Conservation (phyloP, 2,888 invertebrate genomes). For the Apeira syringaria region DNA sequence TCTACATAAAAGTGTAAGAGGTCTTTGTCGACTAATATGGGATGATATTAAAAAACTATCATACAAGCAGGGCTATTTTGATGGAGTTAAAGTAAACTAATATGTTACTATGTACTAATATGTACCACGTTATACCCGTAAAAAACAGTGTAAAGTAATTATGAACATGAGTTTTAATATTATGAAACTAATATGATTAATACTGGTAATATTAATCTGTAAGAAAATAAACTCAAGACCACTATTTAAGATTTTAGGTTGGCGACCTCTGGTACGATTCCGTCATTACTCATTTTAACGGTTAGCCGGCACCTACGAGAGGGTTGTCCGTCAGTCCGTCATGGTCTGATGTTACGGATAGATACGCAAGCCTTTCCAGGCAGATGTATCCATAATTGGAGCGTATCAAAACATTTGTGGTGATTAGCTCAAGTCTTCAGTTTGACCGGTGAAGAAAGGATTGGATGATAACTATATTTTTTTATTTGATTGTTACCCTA, state of each 20-base stretch:
- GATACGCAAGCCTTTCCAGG: conserved; percentile 57
- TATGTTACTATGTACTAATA: too few species aligned
- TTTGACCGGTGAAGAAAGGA: conserved; percentile 19
- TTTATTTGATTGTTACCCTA: conserved; percentile 2
- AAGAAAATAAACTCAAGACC: too few species aligned
- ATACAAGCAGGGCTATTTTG: too few species aligned
- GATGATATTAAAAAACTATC: too few species aligned
- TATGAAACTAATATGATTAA: too few species aligned
- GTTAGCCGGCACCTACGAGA: conserved; percentile 67
- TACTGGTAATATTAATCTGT: too few species aligned
- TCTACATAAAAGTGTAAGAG: too few species aligned
- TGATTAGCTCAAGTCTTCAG: conserved; percentile 29
- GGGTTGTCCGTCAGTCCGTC: conserved; percentile 57
- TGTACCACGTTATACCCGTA: too few species aligned
- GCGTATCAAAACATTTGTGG: conserved; percentile 78
- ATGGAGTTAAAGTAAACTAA: too few species aligned
- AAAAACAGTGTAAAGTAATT: too few species aligned
- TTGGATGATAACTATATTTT: conserved; percentile 16
- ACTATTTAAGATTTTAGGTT: conserved; percentile 37
- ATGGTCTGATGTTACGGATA: conserved; percentile 45
- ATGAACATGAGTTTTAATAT: too few species aligned
- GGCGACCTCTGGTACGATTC: conserved; percentile 42
- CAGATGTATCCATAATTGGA: conserved; percentile 79
- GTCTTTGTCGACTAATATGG: too few species aligned
- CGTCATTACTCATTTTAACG: conserved; percentile 80